Evolutionary conservation across 2,797 vertebrate genomes (phyloP), one percentile per base, ranked within the genome.

Genomic region (Ispidina picta): DNA sequence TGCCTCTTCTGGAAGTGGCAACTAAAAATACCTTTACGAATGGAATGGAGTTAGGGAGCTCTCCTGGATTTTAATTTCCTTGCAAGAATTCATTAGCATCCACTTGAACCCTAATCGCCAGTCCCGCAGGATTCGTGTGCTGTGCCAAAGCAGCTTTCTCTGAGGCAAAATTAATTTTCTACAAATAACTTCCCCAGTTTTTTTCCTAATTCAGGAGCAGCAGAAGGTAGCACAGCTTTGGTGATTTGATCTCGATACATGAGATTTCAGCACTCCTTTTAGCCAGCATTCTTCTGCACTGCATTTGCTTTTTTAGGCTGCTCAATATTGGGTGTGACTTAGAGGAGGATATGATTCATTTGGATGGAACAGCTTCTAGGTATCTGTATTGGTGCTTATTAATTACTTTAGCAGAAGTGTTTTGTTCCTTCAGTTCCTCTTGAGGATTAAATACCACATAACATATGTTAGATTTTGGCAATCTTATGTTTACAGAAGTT

Each of bases 401-500:
- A 97, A 98, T 96, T 97, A 96, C 95, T 97, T 96, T 96, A 96
- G 88, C 96, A 97, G 97, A 96, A 96, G 87, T 93, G 93, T 95
- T 97, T 95, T 96, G 95, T 97, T 97, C 92, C 95, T 96, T 90
- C 91, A n/a, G 88, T 96, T 96, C 82, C 97, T 97, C 97, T 79
- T 71, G 96, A 97, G 96, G 80, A 94, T 96, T 97, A 89, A 94
- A 95, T 96, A 94, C 92, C 91, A 93, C 88, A 87, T 94, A 97
- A 95, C 96, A 97, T 96, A 97, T 97, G 96, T 97, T 96, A 90
- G 82, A 95, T 96, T 97, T 97, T 97, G 96, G 96, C 96, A 97
- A 96, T 97, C 94, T 95, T 96, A 89, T 96, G 96, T 97, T 97
- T 97, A 96, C 96, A 95, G 95, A 97, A 97, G 90, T 98, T 97